A percentile compares a stretch with the other conserved stretches of the same genome.
Conservation (phyloP, 2,888 invertebrate genomes). For the Thumatha senex region DNA sequence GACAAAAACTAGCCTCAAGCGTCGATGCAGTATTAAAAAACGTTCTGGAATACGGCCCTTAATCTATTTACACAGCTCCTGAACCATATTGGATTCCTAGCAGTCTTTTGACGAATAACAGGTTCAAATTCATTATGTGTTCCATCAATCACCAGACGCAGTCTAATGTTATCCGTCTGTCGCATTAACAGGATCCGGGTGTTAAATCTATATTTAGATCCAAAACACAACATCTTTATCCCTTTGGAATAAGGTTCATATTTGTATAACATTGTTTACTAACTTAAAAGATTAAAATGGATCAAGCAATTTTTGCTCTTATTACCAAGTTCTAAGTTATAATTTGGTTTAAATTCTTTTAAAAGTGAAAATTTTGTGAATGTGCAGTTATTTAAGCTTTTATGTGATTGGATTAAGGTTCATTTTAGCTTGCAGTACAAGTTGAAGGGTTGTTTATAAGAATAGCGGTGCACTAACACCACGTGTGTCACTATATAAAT, state of each 20-base stretch:
- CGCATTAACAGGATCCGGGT: slow-evolving; percentile 43
- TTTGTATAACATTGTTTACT: slow-evolving; percentile 8
- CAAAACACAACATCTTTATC: slow-evolving; percentile 1
- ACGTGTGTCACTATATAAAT: slow-evolving; percentile 37
- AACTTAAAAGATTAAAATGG: slow-evolving; percentile 15
- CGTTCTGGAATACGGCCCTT: no score
- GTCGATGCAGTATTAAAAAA: no score
- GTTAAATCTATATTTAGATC: slow-evolving; percentile 25
- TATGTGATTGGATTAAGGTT: slow-evolving; percentile 4
- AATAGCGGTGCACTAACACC: slow-evolving; percentile 28
- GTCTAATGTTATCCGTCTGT: slow-evolving; percentile 37
- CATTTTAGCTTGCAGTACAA: slow-evolving; percentile 13
- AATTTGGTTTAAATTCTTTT: slow-evolving; percentile 17
- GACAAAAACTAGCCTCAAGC: no score
- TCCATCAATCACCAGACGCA: slow-evolving; percentile 36
- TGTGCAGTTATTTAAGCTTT: background rate
- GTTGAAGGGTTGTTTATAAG: slow-evolving; percentile 7
- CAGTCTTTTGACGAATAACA: slow-evolving; percentile 31
- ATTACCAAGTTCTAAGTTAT: background rate
- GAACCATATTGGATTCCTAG: background rate
- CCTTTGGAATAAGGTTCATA: slow-evolving; percentile 11
- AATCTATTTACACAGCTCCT: background rate
- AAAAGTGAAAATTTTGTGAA: background rate
- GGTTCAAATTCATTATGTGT: slow-evolving; percentile 28
- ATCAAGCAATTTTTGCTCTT: slow-evolving; percentile 3